Base-by-base conservation (phyloP, 2,888 invertebrate species). In the Zygogramma bicolorata region DNA sequence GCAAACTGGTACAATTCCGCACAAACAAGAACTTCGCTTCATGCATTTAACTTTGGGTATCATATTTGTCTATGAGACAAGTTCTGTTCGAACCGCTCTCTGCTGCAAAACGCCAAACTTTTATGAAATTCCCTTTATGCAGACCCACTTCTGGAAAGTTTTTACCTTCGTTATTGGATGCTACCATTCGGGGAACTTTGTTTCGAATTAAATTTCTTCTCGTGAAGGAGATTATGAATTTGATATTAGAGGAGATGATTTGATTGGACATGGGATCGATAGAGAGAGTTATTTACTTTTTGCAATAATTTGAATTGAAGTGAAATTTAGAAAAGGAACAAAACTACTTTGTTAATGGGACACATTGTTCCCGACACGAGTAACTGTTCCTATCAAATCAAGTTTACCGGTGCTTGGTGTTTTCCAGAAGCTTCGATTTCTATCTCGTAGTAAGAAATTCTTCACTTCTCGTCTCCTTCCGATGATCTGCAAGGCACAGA, bases 21-120 rank as follows among this genome's bases (percentile, higher is more conserved):
- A 53, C 25, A 27, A 53, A 53, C 53, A 25, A 25, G 53, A 53
- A 53, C 53, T 27, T 25, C 27, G 53, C 53, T 53, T 27, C n/a
- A 13, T 53, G 53, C 27, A 25, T 53, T 53, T 53, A 53, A 53
- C 53, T 53, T 53, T 20, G 53, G 53, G 15, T 53, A 53, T 53
- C 53, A 53, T 53, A 53, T 53, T 53, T 53, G 53, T 53, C 53
- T 53, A 53, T 53, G 25, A 53, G 25, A 53, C 22, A 53, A 53
- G 53, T 53, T 53, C 53, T 27, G 25, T 53, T 53, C n/a, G 53
- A 53, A 27, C 27, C 22, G 22, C 25, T 27, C 53, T 25, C 5
- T n/a, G 27, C 27, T 27, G n/a, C 27, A 53, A n/a, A 25, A 53
- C 4, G 53, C 13, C 25, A 27, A 53, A 53, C 25, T 53, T 53